Base-by-base conservation (phyloP, 1,140 invertebrate genomes). In the Pogonomyrmex barbatus region DNA sequence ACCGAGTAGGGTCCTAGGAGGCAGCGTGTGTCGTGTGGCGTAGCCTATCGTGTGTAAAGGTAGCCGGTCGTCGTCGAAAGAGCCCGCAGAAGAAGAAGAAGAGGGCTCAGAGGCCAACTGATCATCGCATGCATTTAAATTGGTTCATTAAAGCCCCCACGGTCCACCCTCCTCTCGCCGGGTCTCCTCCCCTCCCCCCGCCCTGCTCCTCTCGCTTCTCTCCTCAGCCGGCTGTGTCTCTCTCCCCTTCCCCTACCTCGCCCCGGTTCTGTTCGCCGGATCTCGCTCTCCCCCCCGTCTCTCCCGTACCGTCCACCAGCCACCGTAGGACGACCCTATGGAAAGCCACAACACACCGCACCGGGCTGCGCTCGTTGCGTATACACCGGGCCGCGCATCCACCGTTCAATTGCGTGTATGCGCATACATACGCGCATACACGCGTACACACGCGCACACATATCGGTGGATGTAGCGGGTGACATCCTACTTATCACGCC, bases 91-190 rank as follows among this genome's bases (percentile, higher is more conserved):
- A 91, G 92, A 92, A 93, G 90, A 93, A 94, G 93, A 94, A 92
- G 92, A 94, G 93, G 93, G 92, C 93, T 94, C 92, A 93, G 93
- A 94, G 93, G 94, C 93, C 93, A 95, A 95, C 94, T 94, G 94
- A 95, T 95, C 94, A 95, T 95, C 94, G 94, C 93, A 95, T 95
- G 94, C 94, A 95, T 95, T 95, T 95, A 95, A 95, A 95, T 95
- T 95, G 94, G 94, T 95, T 95, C 94, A 95, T 95, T 95, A 95
- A 95, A 95, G 93, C 93, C 91, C 65, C 92, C 93, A 91, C 89
- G 89, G 90, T 79, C 91, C 89, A 84, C 85, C 91, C 56, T 60
- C 75, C 83, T 63, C 81, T 79, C 73, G 89, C 90, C 77, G 63
- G 36, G 45, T 88, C 89, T 87, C 90, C n/a, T n/a, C n/a, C n/a